Evolutionary conservation across 2,113 vertebrate species (phyloP).

Genomic region (Struthidea cinerea): DNA sequence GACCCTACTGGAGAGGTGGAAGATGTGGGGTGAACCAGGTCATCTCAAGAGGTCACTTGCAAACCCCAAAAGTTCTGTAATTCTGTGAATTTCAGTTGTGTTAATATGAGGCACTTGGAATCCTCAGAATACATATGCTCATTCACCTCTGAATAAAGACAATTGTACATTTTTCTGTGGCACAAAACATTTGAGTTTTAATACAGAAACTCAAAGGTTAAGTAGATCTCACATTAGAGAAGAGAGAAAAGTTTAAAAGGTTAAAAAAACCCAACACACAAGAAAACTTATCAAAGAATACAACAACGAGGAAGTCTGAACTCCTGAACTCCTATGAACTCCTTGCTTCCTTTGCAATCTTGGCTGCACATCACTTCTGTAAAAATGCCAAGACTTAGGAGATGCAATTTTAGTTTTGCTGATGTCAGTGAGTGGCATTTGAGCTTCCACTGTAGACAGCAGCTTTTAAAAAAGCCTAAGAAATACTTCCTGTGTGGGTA

Average conservation of each 20-base stretch:
- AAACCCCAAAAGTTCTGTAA: neutral
- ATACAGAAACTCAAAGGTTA: neutral
- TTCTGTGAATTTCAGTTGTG: neutral
- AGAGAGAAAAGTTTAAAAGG: neutral
- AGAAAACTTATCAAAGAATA: neutral
- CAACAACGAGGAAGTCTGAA: neutral
- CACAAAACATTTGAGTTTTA: neutral
- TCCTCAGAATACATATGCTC: neutral
- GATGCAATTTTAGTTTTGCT: neutral
- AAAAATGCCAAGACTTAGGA: neutral
- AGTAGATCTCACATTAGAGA: neutral
- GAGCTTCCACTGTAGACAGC: neutral
- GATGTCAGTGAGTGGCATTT: neutral
- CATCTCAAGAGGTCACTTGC: neutral
- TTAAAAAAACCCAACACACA: neutral
- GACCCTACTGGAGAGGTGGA: neutral
- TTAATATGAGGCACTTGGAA: neutral
- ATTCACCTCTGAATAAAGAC: neutral
- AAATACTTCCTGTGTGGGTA: neutral
- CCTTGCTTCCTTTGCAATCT: neutral
- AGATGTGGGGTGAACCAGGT: fast-evolving
- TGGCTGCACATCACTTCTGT: neutral
- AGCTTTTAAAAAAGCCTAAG: neutral
- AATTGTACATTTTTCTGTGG: fast-evolving
- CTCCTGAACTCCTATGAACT: neutral